Evolutionary conservation across 1,140 invertebrate genomes (phyloP).

Genomic region (Trigoniulus corallinus): DNA sequence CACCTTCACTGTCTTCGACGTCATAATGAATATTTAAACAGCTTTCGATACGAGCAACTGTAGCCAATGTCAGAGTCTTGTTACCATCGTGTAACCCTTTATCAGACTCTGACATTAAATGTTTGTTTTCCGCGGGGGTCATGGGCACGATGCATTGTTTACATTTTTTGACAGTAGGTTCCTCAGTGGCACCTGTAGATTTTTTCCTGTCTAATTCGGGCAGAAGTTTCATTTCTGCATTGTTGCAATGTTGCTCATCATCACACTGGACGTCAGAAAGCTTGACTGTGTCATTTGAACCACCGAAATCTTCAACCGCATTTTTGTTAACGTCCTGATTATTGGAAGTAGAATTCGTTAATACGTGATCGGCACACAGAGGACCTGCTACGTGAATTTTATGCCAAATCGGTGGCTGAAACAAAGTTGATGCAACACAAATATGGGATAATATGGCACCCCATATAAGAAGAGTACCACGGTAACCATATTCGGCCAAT

Average conservation of each 20-base stretch:
- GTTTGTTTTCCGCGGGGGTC: no score
- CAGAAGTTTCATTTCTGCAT: neutral
- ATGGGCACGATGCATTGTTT: neutral
- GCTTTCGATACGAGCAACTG: no score
- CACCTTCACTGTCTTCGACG: no score
- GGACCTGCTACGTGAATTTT: neutral
- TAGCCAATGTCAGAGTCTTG: no score
- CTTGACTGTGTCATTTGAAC: neutral
- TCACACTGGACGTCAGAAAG: neutral
- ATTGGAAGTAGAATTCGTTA: no score
- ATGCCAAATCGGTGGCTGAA: neutral
- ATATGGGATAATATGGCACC: neutral
- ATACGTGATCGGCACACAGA: neutral
- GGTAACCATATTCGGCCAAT: neutral
- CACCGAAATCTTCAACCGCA: neutral
- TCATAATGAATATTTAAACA: no score
- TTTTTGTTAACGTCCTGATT: neutral
- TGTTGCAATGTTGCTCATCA: neutral
- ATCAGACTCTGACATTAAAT: no score
- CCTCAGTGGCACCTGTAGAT: neutral
- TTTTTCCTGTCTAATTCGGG: no score
- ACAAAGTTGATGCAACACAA: neutral
- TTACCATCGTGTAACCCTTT: no score
- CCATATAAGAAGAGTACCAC: neutral
- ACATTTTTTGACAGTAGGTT: neutral